A percentile compares a stretch with the other conserved stretches of the same genome.
These are phyloP conservation scores for Mesitornis unicolor DNA, from an alignment of 2,113 vertebrate species.

Conservation along the genomic window DNA sequence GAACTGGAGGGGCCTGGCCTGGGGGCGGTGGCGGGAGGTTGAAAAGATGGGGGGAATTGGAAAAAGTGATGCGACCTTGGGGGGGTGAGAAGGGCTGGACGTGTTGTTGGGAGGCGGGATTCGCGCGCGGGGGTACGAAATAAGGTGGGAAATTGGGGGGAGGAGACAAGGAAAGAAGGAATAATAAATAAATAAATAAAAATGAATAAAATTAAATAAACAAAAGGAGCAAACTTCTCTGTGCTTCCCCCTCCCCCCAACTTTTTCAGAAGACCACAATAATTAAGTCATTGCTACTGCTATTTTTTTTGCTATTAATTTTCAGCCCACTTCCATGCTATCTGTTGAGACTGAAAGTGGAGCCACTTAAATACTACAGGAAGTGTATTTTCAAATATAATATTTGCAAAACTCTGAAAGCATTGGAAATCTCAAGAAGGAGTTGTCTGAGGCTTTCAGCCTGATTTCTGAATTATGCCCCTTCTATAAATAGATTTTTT, in stretches of 20 bases:
- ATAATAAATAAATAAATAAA: not conserved
- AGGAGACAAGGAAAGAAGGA: too few species aligned
- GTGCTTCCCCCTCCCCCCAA: rapidly evolving
- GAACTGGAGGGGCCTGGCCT: not conserved
- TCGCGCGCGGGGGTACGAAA: not conserved
- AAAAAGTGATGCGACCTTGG: not conserved
- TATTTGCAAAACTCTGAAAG: not conserved
- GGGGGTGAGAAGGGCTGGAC: not conserved
- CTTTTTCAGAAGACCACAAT: not conserved
- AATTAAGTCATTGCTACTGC: not conserved
- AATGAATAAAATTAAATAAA: too few species aligned
- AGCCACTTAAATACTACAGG: not conserved
- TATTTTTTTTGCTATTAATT: not conserved
- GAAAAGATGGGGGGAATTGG: not conserved
- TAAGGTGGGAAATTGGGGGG: too few species aligned
- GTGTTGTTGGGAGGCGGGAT: not conserved
- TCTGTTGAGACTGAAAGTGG: not conserved
- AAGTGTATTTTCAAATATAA: not conserved
- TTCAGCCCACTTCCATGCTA: not conserved
- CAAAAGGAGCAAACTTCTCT: not conserved
- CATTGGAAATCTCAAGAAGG: not conserved
- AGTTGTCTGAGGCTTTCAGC: not conserved
- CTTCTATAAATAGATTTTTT: not conserved
- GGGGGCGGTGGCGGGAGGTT: too few species aligned
- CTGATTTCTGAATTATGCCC: not conserved